Percentiles rank a stretch among this genome's conserved stretches.
Conservation (phyloP, 1,140 invertebrate genomes). For the Drosophila pandora region DNA sequence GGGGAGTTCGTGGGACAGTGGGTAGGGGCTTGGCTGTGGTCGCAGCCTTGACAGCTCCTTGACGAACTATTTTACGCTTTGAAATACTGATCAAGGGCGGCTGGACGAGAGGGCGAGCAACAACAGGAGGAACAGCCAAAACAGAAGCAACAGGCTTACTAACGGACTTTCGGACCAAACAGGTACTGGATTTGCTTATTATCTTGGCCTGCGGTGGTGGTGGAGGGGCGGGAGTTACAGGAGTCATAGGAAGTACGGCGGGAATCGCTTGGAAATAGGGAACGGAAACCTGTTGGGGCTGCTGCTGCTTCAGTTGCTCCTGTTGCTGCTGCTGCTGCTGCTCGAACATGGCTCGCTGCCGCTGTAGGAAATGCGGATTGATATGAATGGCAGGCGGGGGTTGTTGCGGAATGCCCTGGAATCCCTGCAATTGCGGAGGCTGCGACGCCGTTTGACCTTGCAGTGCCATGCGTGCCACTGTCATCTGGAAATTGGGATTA, state of each 20-base stretch:
- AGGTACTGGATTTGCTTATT: constrained; percentile 73
- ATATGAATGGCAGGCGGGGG: constrained; percentile 63
- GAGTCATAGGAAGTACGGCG: neutral
- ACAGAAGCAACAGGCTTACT: neutral
- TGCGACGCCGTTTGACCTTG: constrained; percentile 53
- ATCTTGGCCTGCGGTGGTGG: constrained; percentile 65
- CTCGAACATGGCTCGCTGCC: constrained; percentile 47
- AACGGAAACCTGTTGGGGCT: constrained; percentile 28
- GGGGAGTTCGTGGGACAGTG: neutral
- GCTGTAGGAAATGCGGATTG: constrained; percentile 65
- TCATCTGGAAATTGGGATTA: constrained; percentile 68
- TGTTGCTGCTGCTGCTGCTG: constrained; percentile 24
- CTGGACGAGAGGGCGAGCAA: constrained; percentile 8
- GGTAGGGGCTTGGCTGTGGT: neutral
- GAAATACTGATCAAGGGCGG: constrained; percentile 63
- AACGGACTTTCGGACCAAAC: constrained; percentile 57
- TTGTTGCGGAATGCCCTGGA: constrained; percentile 7
- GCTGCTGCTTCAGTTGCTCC: constrained; percentile 20
- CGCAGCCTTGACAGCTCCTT: constrained; percentile 17
- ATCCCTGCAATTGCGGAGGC: constrained; percentile 17
- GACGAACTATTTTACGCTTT: constrained; percentile 69
- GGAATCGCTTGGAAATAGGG: constrained; percentile 6
- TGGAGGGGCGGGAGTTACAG: neutral
- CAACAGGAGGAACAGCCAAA: neutral
- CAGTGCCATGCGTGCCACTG: constrained; percentile 23